Percentiles rank a stretch among this genome's conserved stretches.
Conservation (phyloP, 2,113 vertebrate genomes). For the Xiphophorus hellerii region DNA sequence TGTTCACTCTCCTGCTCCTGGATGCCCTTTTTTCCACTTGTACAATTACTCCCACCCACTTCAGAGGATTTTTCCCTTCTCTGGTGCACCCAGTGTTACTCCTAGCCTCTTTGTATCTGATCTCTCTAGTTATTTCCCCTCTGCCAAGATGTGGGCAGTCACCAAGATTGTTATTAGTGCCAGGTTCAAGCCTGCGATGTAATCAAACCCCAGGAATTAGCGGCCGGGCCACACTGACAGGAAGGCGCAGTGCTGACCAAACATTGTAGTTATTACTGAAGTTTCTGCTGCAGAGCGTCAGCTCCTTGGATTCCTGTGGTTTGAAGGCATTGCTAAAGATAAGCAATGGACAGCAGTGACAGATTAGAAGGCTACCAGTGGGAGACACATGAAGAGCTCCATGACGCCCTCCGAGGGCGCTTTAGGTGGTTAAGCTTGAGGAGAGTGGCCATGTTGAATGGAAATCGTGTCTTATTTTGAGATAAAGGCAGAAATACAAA, state of each 20-base stretch:
- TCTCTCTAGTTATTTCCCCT: constrained; percentile 37
- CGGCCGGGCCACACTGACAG: constrained; percentile 47
- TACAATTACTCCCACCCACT: constrained; percentile 16
- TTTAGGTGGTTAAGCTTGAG: constrained; percentile 57
- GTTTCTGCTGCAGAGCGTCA: constrained; percentile 40
- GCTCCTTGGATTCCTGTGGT: constrained; percentile 50
- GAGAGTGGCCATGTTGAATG: constrained; percentile 47
- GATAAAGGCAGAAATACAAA: constrained; percentile 52
- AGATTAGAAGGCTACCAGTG: constrained; percentile 40
- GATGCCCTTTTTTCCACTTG: constrained; percentile 22
- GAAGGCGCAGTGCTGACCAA: constrained; percentile 50
- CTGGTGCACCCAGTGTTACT: constrained; percentile 21
- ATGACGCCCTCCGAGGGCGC: constrained; percentile 37
- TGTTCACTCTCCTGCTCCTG: constrained; percentile 1
- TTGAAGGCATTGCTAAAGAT: constrained; percentile 53
- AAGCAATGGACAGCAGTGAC: constrained; percentile 43
- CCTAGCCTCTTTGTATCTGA: constrained; percentile 33
- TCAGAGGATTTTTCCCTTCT: constrained; percentile 13
- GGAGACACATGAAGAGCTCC: constrained; percentile 32
- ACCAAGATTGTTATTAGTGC: constrained; percentile 64
- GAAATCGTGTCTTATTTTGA: constrained; percentile 57
- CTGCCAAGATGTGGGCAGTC: constrained; percentile 48
- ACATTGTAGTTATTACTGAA: constrained; percentile 57
- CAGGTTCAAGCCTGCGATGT: constrained; percentile 44
- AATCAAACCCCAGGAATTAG: constrained; percentile 70